A percentile compares a stretch with the other conserved stretches of the same genome.
These are phyloP conservation scores for Prunella fulvescens DNA, from an alignment of 2,113 vertebrate genomes.

Conservation along the genomic window DNA sequence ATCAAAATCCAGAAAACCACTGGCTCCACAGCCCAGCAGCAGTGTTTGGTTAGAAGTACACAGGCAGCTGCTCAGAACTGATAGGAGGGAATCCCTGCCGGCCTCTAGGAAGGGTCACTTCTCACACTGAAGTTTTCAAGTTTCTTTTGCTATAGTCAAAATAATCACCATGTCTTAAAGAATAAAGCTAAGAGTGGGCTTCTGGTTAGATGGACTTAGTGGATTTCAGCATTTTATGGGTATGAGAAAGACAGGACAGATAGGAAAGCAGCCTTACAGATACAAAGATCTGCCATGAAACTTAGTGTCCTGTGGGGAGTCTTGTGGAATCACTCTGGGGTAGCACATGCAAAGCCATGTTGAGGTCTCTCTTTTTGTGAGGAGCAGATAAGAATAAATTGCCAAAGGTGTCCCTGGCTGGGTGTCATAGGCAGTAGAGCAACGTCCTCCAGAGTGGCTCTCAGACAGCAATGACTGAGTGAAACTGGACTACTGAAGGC, in stretches of 20 bases:
- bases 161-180: not conserved
- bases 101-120: not conserved
- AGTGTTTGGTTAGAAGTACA: not conserved
- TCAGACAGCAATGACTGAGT: not conserved
- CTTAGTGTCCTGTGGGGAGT: not conserved
- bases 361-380: not conserved
- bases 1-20: not conserved
- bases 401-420: not conserved
- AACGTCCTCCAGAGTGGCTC: not conserved
- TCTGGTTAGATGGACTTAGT: not conserved
- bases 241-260: not conserved
- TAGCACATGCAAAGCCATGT: not conserved
- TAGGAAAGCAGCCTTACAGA: not conserved
- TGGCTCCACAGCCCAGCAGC: not conserved
- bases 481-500: not conserved
- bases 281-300: not conserved
- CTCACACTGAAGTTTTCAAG: rapidly evolving
- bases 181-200: not conserved
- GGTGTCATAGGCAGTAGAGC: not conserved
- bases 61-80: not conserved
- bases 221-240: not conserved
- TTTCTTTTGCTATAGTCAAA: not conserved
- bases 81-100: not conserved
- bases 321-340: not conserved
- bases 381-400: not conserved